phyloP scores from a whole-genome alignment of 2,797 vertebrate genomes.

The Rhynchonycteris naso region DNA sequence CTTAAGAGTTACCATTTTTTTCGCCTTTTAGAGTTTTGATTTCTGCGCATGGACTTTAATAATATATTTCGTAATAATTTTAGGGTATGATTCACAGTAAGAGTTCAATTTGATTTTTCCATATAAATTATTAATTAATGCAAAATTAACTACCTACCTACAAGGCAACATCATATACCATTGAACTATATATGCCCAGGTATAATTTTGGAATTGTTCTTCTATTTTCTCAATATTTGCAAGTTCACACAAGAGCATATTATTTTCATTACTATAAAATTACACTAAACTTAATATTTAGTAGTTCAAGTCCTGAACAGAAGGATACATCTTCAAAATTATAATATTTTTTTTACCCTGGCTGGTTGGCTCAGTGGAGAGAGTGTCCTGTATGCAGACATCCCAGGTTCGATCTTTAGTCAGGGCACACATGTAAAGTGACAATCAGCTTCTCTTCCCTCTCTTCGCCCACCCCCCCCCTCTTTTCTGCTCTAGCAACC shows the following conservation, averaged over 20 bases:
- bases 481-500: no score
- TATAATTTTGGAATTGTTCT: neutral
- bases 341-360: no score
- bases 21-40: neutral
- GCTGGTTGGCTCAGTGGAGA: no score
- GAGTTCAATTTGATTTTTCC: neutral
- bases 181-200: neutral
- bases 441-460: no score
- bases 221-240: neutral
- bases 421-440: no score
- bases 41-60: neutral
- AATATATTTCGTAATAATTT: neutral
- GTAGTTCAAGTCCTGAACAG: neutral
- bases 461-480: no score
- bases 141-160: neutral
- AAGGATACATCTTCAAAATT: neutral
- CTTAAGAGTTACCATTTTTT: neutral
- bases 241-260: neutral
- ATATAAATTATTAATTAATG: neutral
- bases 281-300: neutral
- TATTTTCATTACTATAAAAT: neutral
- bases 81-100: neutral
- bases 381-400: no score
- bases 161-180: neutral
- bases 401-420: no score